These are phyloP conservation scores for Rattus norvegicus DNA, from an alignment of 2,113 vertebrate genomes.

Conservation along the genomic window GRCr8 NC_086035.1:54170501-54171000, in stretches of 20 bases:
- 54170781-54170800: constrained; percentile 32
- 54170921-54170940: not conserved
- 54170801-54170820: constrained; percentile 36
- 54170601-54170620: not conserved
- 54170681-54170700: constrained; percentile 12
- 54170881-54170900: not conserved
- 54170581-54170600: not conserved
- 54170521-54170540: not conserved
- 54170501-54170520: not conserved
- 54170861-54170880: constrained; percentile 40
- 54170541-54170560: not conserved
- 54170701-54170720: constrained; percentile 52
- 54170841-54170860: constrained; percentile 55
- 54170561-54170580: not conserved
- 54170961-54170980: not conserved
- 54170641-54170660: constrained; percentile 32
- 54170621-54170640: not conserved
- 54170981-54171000: constrained; percentile 33
- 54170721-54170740: constrained; percentile 8
- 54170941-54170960: constrained; percentile 55
- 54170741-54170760: constrained; percentile 43
- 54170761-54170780: constrained; percentile 17
- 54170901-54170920: not conserved
- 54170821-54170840: constrained; percentile 19
- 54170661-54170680: constrained; percentile 38